Conservation (phyloP, 2,888 invertebrate genomes). For the Agrotis exclamationis region DNA sequence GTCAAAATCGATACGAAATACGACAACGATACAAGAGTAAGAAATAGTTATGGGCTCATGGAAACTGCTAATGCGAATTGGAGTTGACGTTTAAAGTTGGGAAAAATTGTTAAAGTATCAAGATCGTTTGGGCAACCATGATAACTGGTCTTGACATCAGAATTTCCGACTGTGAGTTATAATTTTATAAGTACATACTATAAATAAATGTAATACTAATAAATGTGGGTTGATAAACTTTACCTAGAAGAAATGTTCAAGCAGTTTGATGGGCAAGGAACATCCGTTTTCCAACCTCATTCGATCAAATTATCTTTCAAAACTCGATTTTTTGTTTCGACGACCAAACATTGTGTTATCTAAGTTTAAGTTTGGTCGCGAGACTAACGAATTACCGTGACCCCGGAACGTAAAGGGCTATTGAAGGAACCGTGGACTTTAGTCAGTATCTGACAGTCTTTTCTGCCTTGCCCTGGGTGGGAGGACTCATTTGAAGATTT, state of each 20-base stretch:
- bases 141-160: conserved; percentile 7
- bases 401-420: too few relatives aligned
- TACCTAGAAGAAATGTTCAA: neutral
- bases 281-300: too few relatives aligned
- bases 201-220: too few relatives aligned
- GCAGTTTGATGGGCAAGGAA: too few relatives aligned
- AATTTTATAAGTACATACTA: neutral
- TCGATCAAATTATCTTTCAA: too few relatives aligned
- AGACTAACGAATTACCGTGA: too few relatives aligned
- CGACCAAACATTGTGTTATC: neutral
- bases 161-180: neutral
- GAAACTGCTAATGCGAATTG: conserved; percentile 23
- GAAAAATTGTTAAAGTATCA: conserved; percentile 9
- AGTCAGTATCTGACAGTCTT: too few relatives aligned
- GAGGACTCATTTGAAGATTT: too few relatives aligned
- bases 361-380: too few relatives aligned
- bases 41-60: conserved; percentile 31
- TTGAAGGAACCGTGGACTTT: too few relatives aligned
- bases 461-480: too few relatives aligned
- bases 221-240: neutral
- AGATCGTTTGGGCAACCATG: neutral
- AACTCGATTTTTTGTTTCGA: neutral
- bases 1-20: conserved; percentile 27
- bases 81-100: conserved; percentile 6
- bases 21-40: conserved; percentile 26